A percentile compares a stretch with the other conserved stretches of the same genome.
Conservation (phyloP, 1,140 invertebrate genomes). For the Manduca sexta region DNA sequence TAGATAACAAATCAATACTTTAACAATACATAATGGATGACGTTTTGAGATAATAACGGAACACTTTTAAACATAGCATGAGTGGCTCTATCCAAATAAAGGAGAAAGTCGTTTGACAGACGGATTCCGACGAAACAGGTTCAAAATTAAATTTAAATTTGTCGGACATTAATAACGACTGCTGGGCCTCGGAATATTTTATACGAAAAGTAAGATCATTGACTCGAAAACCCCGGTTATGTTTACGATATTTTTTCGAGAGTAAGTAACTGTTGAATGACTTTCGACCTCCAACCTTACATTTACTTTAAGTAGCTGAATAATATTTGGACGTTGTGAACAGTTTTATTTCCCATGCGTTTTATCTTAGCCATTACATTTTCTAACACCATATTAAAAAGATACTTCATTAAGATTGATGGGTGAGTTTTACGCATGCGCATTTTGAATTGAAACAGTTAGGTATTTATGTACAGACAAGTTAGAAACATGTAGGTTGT, state of each 20-base stretch:
- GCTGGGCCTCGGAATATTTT: constrained; percentile 16
- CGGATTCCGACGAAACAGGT: constrained; percentile 17
- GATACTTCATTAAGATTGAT: no score
- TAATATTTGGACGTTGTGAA: constrained; percentile 24
- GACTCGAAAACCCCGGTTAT: constrained; percentile 28
- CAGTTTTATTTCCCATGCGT: neutral
- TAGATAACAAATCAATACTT: no score
- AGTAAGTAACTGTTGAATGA: constrained; percentile 36
- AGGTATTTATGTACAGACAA: no score
- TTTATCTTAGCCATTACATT: neutral
- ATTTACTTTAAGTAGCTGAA: neutral
- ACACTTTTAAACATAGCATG: constrained; percentile 1
- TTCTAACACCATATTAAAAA: no score
- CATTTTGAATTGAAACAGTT: no score
- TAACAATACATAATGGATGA: neutral
- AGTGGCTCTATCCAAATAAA: constrained; percentile 8
- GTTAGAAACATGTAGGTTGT: no score
- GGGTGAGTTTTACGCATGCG: no score
- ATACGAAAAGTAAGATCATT: constrained; percentile 33
- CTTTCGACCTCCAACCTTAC: constrained; percentile 25
- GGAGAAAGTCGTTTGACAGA: constrained; percentile 9
- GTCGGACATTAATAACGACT: constrained; percentile 5
- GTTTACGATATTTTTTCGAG: neutral
- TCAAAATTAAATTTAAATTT: constrained; percentile 9
- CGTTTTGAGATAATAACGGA: constrained; percentile 6